These are phyloP conservation scores for Sebastes aleutianus DNA, from an alignment of 2,797 vertebrate genomes.

Conservation along the genomic window DNA sequence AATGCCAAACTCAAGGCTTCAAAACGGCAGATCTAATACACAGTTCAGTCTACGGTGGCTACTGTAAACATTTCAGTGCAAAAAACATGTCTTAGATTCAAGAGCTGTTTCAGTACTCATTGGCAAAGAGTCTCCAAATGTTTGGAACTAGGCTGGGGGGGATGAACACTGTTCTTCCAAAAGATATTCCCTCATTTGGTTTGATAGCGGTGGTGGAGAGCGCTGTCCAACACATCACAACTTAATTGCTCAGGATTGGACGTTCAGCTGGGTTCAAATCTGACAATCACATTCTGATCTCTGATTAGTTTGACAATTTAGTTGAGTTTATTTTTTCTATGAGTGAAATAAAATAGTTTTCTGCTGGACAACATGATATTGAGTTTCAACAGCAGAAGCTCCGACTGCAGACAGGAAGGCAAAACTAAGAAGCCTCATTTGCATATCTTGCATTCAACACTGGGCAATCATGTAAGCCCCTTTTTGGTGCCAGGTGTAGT, in stretches of 20 bases:
- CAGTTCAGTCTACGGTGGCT: too few relatives aligned
- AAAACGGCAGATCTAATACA: too few relatives aligned
- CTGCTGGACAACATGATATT: neutral
- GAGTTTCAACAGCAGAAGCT: neutral
- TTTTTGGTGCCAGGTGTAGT: neutral
- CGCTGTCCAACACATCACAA: neutral
- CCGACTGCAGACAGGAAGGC: neutral
- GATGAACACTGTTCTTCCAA: neutral
- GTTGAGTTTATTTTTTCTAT: neutral
- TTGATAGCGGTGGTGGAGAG: neutral
- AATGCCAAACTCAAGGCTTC: too few relatives aligned
- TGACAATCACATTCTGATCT: neutral
- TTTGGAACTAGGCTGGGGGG: neutral
- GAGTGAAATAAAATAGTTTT: neutral
- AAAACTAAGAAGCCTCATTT: neutral
- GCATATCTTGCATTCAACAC: neutral
- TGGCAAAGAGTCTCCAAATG: neutral
- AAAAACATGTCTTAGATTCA: neutral
- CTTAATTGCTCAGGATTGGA: neutral
- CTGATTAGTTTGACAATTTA: neutral
- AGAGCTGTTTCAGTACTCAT: too few relatives aligned
- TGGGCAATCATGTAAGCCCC: neutral
- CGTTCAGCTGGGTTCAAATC: neutral
- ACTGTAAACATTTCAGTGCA: neutral
- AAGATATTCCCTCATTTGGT: neutral